Conservation (phyloP, 2,888 invertebrate genomes). For the Yponomeuta plumbellus region DNA sequence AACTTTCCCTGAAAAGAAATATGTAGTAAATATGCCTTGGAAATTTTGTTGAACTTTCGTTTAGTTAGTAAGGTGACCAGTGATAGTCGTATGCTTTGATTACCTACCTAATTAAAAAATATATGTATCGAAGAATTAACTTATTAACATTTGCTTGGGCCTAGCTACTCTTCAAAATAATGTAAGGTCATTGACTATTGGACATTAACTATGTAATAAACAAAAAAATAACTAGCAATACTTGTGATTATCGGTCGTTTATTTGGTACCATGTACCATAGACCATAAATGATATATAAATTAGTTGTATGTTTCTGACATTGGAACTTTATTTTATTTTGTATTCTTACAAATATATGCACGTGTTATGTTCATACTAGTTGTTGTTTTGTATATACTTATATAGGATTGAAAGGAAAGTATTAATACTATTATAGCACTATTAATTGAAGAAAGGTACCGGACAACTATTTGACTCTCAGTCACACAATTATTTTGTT, state of each 20-base stretch:
- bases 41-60: not conserved
- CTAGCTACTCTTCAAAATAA: constrained; percentile 2
- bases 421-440: not conserved
- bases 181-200: constrained; percentile 1
- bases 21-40: not conserved
- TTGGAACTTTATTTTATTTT: constrained; percentile 4
- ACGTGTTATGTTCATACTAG: constrained; percentile 6
- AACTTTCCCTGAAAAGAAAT: not conserved
- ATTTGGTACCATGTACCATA: constrained; percentile 55
- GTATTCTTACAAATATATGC: not conserved
- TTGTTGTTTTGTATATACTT: constrained; percentile 4
- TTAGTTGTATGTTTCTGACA: not conserved
- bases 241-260: constrained; percentile 5
- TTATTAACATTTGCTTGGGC: not conserved
- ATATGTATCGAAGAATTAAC: constrained; percentile 9
- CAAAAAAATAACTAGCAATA: not conserved
- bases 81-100: not conserved
- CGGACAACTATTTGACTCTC: no score
- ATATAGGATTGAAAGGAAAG: not conserved
- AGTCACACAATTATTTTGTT: no score
- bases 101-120: not conserved
- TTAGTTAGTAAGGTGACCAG: not conserved
- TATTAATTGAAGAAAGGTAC: no score
- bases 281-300: not conserved
- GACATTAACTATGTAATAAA: not conserved